Base-by-base conservation (phyloP, 1,140 invertebrate species). In the Drosophila micromelanica region DNA sequence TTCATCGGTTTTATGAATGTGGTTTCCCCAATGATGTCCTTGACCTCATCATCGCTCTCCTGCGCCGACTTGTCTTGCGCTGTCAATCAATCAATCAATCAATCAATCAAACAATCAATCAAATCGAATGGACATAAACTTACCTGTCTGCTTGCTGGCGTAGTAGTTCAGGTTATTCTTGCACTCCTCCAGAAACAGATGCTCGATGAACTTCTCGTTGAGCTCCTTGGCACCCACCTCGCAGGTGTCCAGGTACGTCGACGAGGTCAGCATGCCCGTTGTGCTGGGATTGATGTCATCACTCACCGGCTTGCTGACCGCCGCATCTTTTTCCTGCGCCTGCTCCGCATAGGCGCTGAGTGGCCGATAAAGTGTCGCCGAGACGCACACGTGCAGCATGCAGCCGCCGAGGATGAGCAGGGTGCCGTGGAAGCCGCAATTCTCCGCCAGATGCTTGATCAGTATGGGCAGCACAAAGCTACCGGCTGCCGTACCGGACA, bases 401-500 rank as follows among this genome's bases (percentile, higher is more conserved):
- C 96, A 95, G 8, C 94, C 95, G 6, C 96, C 96, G 15, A 97
- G 90, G 3, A 97, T 92, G 0, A 97, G 92, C 5, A 97, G 93
- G 2, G 95, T 95, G 3, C 95, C 95, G 75, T 95, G 94, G 45
- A 96, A 94, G 15, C 95, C 95, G 64, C 95, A 96, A 59, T 92
- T 93, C 13, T 94, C 93, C 0, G 94, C 94, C 5, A 96, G 90
- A 32, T 94, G 93, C 76, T 96, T 95, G n/a, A 96, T 95, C 6
- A 96, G 79, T 73, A 96, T 93, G 0, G 96, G 96, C 56, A 97
- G 94, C 1, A 96, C 93, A 75, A 96, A 96, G 80, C 95, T 96
- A 1, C 96, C 96, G 1, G 95, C 95, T 2, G 96, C 95, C 9
- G 96, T 96, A 9, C 96, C 96, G 13, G 96, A 96, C 35, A 96